Percentiles rank a stretch among this genome's conserved stretches.
phyloP scores from a whole-genome alignment of 2,888 invertebrate species.

The Minunthozetes semirufus region DNA sequence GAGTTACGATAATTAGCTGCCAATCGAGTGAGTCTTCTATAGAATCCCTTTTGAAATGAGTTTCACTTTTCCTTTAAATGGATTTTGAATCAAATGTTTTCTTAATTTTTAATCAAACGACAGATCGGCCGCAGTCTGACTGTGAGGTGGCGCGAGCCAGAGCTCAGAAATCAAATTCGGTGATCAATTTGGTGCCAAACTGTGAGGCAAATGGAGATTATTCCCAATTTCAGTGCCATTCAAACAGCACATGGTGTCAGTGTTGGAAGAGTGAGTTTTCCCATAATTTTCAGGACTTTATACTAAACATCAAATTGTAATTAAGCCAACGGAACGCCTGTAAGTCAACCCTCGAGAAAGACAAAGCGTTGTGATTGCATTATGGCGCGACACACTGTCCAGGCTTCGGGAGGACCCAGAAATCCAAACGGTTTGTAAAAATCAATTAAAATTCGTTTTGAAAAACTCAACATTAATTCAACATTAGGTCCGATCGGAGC shows the following conservation, averaged over 20 bases:
- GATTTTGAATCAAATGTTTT: not conserved
- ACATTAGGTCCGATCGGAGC: not conserved
- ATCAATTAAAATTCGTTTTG: too few relatives aligned
- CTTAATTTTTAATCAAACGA: too few relatives aligned
- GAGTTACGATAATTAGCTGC: not conserved
- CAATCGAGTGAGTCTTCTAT: not conserved
- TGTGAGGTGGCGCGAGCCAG: not conserved
- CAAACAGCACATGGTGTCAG: conserved; percentile 31
- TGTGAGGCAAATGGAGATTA: conserved; percentile 31
- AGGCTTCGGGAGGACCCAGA: not conserved
- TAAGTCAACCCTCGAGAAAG: conserved; percentile 18
- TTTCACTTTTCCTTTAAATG: not conserved
- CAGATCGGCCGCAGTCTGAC: conserved; percentile 1
- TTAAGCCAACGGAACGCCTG: not conserved
- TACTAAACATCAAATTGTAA: too few relatives aligned
- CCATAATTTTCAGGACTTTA: too few relatives aligned
- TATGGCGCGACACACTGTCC: not conserved
- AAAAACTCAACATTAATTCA: not conserved
- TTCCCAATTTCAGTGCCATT: conserved; percentile 32
- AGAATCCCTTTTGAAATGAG: not conserved
- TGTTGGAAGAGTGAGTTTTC: conserved; percentile 29
- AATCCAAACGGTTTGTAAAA: not conserved
- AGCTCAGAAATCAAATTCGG: not conserved
- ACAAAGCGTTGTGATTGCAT: conserved; percentile 23
- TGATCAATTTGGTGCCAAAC: conserved; percentile 20